Evolutionary conservation across 2,113 vertebrate genomes (phyloP).

Genomic region (Miniopterus natalensis): DNA sequence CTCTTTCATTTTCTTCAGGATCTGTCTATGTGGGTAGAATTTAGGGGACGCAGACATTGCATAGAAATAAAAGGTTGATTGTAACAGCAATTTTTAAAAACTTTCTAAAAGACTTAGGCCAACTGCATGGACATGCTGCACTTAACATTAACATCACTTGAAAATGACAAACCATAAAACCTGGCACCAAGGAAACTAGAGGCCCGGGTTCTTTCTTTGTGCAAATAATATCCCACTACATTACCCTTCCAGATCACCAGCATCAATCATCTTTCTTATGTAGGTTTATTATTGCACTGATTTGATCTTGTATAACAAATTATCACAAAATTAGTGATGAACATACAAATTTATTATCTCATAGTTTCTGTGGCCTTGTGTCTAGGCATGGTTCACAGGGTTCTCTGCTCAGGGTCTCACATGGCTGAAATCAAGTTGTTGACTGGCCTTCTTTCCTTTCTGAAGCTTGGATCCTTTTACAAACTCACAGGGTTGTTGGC

Average conservation of each 20-base stretch:
- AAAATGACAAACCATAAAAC: neutral
- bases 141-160: neutral
- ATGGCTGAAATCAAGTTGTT: neutral
- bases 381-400: neutral
- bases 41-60: neutral
- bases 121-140: neutral
- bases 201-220: neutral
- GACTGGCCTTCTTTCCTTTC: neutral
- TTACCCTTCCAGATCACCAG: neutral
- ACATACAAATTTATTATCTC: neutral
- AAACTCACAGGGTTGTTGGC: neutral
- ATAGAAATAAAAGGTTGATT: neutral
- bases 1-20: conserved; percentile 17
- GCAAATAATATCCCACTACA: neutral
- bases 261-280: neutral
- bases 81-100: neutral
- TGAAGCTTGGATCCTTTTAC: neutral
- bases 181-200: neutral
- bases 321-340: neutral
- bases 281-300: neutral
- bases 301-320: neutral
- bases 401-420: neutral
- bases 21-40: neutral
- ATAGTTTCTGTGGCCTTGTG: neutral
- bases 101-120: neutral